Evolutionary conservation across 1,140 invertebrate species (phyloP), one percentile per base, ranked within the genome.

Genomic region (Drosophila novamexicana): DNA sequence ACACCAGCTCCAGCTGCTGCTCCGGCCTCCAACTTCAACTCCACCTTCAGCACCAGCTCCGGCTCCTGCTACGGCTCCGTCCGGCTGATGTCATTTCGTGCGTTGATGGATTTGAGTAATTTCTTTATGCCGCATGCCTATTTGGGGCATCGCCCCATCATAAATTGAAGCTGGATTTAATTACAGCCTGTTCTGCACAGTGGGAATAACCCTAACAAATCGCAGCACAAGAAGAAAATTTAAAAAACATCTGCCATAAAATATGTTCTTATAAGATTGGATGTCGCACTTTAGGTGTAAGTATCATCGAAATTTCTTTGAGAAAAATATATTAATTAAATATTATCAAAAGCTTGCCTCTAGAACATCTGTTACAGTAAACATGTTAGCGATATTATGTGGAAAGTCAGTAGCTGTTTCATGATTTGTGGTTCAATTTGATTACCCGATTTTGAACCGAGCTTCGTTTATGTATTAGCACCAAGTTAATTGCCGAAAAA

Each of bases 81-180:
- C 59, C 63, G 36, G 42, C 78, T 86, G 71, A 74, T 82, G 71
- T 86, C 82, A 79, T 79, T 82, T 52, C 76, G 64, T 86, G 71
- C 64, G 50, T 70, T 86, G 83, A 86, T 86, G 82, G 83, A 86
- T 86, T 79, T 74, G 53, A 76, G 82, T 79, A 75, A 86, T 86
- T 86, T 88, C 82, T 74, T 86, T 79, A 82, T 80, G 62, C 68
- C 75, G 66, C 32, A 58, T 61, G 71, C 64, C 22, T 42, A 56
- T 74, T 68, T 62, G 64, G 71, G 50, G 22, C 65, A 34, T 18
- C 6, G 39, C 39, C 61, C 50, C 71, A 40, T 58, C 76, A 83
- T 79, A 88, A 88, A 88, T 83, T 82, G 79, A 83, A 80, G 73
- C 64, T 80, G 65, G 79, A 88, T 88, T 88, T 88, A 88, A 88